These are phyloP conservation scores for Coptodon rendalli DNA, from an alignment of 2,113 vertebrate species.

Conservation along the genomic window DNA sequence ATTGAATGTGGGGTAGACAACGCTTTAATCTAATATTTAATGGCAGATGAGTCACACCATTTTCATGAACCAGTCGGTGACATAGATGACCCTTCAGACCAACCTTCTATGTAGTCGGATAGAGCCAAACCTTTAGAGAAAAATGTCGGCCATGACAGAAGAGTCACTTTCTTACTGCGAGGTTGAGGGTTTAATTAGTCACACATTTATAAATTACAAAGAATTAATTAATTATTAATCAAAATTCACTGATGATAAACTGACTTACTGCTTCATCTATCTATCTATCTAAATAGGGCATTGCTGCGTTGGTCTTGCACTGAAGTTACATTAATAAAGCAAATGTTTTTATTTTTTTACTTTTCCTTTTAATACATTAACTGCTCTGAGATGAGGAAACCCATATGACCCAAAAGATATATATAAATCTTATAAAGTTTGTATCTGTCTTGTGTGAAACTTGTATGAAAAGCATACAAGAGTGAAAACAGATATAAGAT, in stretches of 20 bases:
- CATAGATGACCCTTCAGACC: neutral
- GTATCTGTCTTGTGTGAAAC: too few relatives aligned
- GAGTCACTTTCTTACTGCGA: neutral
- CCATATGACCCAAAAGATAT: too few relatives aligned
- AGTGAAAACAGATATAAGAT: too few relatives aligned
- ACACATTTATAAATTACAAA: neutral
- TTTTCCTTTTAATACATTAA: neutral
- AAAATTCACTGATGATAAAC: neutral
- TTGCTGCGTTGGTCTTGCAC: neutral
- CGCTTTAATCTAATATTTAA: neutral
- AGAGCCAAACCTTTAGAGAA: neutral
- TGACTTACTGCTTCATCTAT: neutral
- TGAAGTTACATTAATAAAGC: neutral
- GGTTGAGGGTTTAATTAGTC: neutral
- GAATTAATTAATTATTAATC: neutral
- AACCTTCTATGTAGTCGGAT: neutral
- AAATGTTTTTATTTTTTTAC: accelerated
- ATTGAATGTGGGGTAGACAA: neutral
- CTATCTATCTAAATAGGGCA: neutral
- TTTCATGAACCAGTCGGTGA: neutral
- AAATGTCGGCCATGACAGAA: accelerated
- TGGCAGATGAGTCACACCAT: neutral
- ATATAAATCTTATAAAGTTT: too few relatives aligned
- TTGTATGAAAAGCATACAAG: too few relatives aligned
- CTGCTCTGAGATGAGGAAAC: neutral